A percentile compares a stretch with the other conserved stretches of the same genome.
phyloP scores from a whole-genome alignment of 2,113 vertebrate genomes.

The Eurypyga helias region DNA sequence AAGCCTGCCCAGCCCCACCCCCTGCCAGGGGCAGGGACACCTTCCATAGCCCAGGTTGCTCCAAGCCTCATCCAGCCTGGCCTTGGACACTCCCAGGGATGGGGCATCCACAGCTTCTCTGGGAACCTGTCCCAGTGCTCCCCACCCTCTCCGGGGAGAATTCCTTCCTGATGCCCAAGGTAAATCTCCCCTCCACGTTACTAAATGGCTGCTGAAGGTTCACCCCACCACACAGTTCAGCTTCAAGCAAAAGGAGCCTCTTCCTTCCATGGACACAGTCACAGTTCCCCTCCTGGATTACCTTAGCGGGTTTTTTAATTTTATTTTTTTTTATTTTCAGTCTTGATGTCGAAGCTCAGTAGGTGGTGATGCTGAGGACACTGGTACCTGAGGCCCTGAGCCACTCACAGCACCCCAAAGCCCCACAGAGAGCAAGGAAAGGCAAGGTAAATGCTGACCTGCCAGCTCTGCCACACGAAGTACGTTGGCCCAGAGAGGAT shows the following conservation, averaged over 20 bases:
- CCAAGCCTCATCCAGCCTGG: too few relatives aligned
- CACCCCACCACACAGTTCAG: background rate
- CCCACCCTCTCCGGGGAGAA: too few relatives aligned
- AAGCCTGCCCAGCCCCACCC: too few relatives aligned
- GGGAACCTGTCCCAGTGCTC: too few relatives aligned
- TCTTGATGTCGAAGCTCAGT: background rate
- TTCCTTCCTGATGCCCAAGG: too few relatives aligned
- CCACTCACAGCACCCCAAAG: too few relatives aligned
- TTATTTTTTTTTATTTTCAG: background rate
- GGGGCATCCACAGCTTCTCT: too few relatives aligned
- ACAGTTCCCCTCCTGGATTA: background rate
- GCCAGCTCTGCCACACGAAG: background rate
- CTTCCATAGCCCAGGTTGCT: too few relatives aligned
- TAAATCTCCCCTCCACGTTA: too few relatives aligned
- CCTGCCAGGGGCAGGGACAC: too few relatives aligned
- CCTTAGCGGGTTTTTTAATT: too few relatives aligned
- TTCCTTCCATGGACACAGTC: background rate
- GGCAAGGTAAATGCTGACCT: background rate
- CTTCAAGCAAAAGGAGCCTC: background rate
- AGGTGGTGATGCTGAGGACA: background rate
- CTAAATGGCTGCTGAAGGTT: background rate
- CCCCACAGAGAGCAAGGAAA: background rate
- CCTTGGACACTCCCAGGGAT: too few relatives aligned
- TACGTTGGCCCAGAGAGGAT: background rate
- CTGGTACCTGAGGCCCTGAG: background rate